Base-by-base conservation (phyloP, 2,113 vertebrate genomes). In the Platichthys stellatus region DNA sequence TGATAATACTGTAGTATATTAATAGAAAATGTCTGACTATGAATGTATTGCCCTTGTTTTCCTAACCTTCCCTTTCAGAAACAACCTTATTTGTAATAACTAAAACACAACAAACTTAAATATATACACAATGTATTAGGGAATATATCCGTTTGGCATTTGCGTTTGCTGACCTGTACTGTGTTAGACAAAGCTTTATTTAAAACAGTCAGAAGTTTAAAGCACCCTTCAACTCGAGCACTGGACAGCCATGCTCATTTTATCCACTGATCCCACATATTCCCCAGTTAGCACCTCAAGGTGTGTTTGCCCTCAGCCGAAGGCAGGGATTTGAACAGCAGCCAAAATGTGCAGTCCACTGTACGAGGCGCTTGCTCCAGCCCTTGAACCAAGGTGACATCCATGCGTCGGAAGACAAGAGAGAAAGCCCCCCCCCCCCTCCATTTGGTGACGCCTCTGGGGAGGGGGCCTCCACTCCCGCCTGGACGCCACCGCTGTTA, bases 401-500 rank as follows among this genome's bases (percentile, higher is more conserved):
- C 75, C 67, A 65, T 24, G 72, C 24, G 45, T 38, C 35, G 57
- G 80, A 68, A 70, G 78, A 72, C 31, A 31, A 31, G 31, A 31
- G 31, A 31, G 6, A 31, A 6, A 31, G 31, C 6, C 31, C 31
- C 38, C 38, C 38, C 35, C 58, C 31, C 72, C 75, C 70, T 63
- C 38, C 49, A 57, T 85, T 82, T 82, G 82, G 79, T 15, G 21
- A 20, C 61, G 81, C 54, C 68, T 60, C 11, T 43, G 47, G 23
- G 82, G 88, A 78, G 72, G 80, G 70, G 24, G 24, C 26, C 83
- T 85, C 69, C 0, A 45, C 35, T 74, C 93, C 87, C 83, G 92
- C 94, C 93, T 91, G 90, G 86, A 87, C 75, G 57, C 76, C 86
- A 78, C 91, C 70, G 71, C 91, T 67, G 85, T 93, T 93, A 90